Base-by-base conservation (phyloP, 2,888 invertebrate genomes). In the Synergus umbraculus region DNA sequence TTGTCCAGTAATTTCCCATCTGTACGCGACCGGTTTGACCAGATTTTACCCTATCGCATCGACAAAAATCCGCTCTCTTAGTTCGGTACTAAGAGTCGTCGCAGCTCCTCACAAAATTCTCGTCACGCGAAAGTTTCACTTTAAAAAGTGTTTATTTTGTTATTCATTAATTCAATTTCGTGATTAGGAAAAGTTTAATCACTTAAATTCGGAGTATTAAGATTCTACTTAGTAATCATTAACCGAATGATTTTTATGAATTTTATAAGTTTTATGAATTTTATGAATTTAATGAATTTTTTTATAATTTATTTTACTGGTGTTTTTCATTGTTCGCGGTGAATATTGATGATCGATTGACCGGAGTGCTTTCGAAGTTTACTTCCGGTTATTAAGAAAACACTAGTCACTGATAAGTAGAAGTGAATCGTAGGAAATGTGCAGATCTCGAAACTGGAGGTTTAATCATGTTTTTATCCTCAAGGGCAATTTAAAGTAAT, bases 1-100 rank as follows among this genome's bases (percentile, higher is more conserved):
- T 83, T 82, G 80, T 82, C 77, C 78, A 73, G 46, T 49, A 37
- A 73, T 37, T 73, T 67, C 67, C 73, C 73, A 54, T 73, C 73
- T 73, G 54, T 73, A 29, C 73, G 73, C 29, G 73, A 73, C 73
- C 73, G 73, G 73, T 73, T 54, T 37, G 73, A 54, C 73, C 49
- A 73, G 73, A 73, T 73, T 73, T 73, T 15, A 73, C 73, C 54
- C 73, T 73, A 37, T n/a, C 37, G 37, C n/a, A 69, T 49, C 54
- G 37, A 37, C 73, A 73, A 73, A 73, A 49, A 73, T 73, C 1
- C 54, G 4, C 22, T 15, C n/a, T 37, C 54, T 67, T 46, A 67
- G 46, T 67, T 46, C 18, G 46, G 9, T 2, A n/a, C 15, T 73
- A 73, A 49, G 37, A 49, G 49, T 73, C 54, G 54, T 49, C 73